A percentile compares a stretch with the other conserved stretches of the same genome.
phyloP scores from a whole-genome alignment of 2,797 vertebrate genomes.

The Acanthiza pusilla region DNA sequence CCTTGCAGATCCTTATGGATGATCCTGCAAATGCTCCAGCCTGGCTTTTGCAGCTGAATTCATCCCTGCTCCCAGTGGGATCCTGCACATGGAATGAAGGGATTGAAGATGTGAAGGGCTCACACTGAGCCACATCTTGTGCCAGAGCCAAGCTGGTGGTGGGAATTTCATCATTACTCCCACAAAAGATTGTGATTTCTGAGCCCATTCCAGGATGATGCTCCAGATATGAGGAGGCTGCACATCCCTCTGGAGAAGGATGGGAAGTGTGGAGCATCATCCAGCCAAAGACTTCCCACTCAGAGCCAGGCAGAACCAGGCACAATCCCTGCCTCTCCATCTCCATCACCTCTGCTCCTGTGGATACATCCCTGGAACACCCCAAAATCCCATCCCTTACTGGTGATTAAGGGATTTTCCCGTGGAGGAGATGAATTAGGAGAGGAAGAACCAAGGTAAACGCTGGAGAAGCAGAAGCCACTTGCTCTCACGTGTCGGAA shows the following conservation, averaged over 20 bases:
- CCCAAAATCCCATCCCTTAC: background rate
- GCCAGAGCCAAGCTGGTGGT: accelerated
- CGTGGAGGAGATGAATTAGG: background rate
- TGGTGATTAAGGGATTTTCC: background rate
- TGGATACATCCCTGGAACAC: accelerated
- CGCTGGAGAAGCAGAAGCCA: background rate
- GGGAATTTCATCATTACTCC: background rate
- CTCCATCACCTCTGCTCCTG: background rate
- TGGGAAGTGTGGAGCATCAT: background rate
- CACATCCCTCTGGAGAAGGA: background rate
- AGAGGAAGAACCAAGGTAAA: background rate
- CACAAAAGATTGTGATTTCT: background rate
- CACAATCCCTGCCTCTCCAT: accelerated
- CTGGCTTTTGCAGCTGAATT: background rate
- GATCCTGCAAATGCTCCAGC: background rate
- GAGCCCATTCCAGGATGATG: background rate
- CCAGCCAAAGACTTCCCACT: background rate
- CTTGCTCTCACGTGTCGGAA: accelerated
- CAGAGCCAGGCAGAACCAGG: background rate
- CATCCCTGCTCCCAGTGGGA: background rate
- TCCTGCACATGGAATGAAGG: background rate
- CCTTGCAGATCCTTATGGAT: background rate
- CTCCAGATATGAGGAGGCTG: background rate
- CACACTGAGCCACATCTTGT: background rate
- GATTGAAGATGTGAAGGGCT: background rate